Evolutionary conservation across 2,888 invertebrate species (phyloP), one percentile per base, ranked within the genome.

Genomic region (Eurytoma adleriae): DNA sequence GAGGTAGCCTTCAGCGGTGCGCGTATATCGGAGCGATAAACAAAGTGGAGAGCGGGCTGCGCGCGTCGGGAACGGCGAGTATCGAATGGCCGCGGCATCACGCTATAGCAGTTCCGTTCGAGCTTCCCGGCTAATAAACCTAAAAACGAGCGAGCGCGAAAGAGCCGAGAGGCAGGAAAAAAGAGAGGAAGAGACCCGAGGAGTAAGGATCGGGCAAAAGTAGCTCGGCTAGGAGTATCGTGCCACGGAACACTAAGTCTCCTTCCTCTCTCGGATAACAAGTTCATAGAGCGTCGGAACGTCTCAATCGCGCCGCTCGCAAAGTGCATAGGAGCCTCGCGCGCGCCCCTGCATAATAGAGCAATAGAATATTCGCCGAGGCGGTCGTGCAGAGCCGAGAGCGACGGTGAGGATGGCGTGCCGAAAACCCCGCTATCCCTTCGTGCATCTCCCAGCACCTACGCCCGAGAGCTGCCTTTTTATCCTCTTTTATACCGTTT

Each of bases 231-330:
- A 59, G 10, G 75, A 12, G 24, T 84, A 82, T 83, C 82, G 79
- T 79, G 79, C 69, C 73, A 14, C 73, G 79, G 67, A 68, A 73
- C 73, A 61, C 61, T 79, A 78, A 78, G 71, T 78, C 78, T 68
- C 10, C 56, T 1, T 27, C n/a, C 40, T 16, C 64, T 40, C 27
- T 30, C 50, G 78, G 73, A 68, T 80, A 80, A 80, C 79, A 75
- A 80, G 79, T 80, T 75, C 75, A 64, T 74, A 64, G 73, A 74
- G 79, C 27, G 12, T 14, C 52, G 50, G 56, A 68, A 79, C 78
- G 62, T 79, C 74, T 79, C 79, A 74, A 79, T 79, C 79, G 69
- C 62, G 66, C 78, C 56, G 61, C 52, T 54, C 57, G 30, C 70
- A 48, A 27, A 66, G 54, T 74, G 54, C 56, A 74, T 24, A 24